phyloP scores from a whole-genome alignment of 1,140 invertebrate genomes.

The Anastrepha ludens region DNA sequence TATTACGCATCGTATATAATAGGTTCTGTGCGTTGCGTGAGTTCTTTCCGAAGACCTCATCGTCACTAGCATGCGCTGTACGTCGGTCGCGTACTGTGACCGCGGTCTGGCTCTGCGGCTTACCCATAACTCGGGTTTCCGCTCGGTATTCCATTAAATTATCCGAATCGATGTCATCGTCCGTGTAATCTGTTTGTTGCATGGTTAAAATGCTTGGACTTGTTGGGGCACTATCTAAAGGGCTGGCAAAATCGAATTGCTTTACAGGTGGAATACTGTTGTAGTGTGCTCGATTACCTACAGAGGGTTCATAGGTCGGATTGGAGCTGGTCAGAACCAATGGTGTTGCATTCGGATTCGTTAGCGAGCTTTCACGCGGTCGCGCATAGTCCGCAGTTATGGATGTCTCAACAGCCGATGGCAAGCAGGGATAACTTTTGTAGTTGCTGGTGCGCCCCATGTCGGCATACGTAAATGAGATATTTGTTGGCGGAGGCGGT shows the following conservation, averaged over 20 bases:
- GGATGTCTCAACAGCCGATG: constrained; percentile 61
- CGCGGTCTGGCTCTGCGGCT: constrained; percentile 79
- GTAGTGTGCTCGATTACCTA: not conserved
- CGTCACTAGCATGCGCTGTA: constrained; percentile 67
- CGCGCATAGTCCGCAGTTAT: constrained; percentile 57
- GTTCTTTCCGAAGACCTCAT: constrained; percentile 69
- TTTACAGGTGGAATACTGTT: not conserved
- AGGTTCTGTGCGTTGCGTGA: constrained; percentile 68
- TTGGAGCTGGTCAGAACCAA: constrained; percentile 67
- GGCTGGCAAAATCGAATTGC: constrained; percentile 64
- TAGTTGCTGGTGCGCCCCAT: constrained; percentile 61
- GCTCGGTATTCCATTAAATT: constrained; percentile 77
- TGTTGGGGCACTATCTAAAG: constrained; percentile 62
- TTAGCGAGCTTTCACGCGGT: constrained; percentile 61
- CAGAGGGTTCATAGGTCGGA: constrained; percentile 62
- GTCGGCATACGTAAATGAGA: constrained; percentile 69
- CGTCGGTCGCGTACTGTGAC: constrained; percentile 67
- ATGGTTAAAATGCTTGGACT: constrained; percentile 65
- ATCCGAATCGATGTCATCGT: constrained; percentile 67
- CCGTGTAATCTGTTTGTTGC: constrained; percentile 67
- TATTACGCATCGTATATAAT: constrained; percentile 67
- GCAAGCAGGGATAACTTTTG: constrained; percentile 67
- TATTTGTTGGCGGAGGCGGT: constrained; percentile 68
- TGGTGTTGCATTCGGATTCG: constrained; percentile 68
- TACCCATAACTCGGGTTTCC: constrained; percentile 80